These are phyloP conservation scores for Sussaba pulchella DNA, from an alignment of 2,888 invertebrate species.

Conservation along the genomic window DNA sequence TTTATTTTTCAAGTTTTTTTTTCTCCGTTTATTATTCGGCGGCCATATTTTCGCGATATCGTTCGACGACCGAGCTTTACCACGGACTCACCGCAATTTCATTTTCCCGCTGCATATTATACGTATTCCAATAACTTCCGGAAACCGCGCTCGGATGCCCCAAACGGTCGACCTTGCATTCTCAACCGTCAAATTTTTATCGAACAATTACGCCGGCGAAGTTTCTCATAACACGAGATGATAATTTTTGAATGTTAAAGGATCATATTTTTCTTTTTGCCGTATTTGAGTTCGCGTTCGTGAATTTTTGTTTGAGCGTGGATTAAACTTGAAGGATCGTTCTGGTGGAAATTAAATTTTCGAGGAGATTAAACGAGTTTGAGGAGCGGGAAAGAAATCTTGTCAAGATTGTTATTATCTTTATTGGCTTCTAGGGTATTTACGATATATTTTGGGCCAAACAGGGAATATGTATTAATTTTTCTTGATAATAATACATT, in stretches of 20 bases:
- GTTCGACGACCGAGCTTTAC: not conserved
- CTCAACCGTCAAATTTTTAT: not conserved
- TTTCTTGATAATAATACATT: too few species aligned
- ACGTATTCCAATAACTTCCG: conserved; percentile 34
- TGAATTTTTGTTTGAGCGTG: too few species aligned
- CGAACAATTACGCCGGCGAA: not conserved
- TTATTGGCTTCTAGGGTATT: too few species aligned
- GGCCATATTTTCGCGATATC: conserved; percentile 20
- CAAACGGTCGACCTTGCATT: not conserved
- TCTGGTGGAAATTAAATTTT: too few species aligned
- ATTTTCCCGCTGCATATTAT: conserved; percentile 1
- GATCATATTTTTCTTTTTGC: not conserved
- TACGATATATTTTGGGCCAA: too few species aligned
- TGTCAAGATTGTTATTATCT: too few species aligned
- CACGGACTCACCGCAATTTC: not conserved
- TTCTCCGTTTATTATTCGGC: conserved; percentile 43
- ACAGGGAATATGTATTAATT: too few species aligned
- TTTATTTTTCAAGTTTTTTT: not conserved
- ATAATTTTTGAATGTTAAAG: too few species aligned
- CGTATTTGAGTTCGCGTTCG: not conserved
- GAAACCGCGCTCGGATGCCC: not conserved
- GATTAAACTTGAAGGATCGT: too few species aligned
- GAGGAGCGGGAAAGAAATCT: too few species aligned
- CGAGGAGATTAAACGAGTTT: too few species aligned
- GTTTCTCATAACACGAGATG: too few species aligned